Evolutionary conservation across 2,797 vertebrate species (phyloP).

Genomic region (Oceanodroma leucorhoa): DNA sequence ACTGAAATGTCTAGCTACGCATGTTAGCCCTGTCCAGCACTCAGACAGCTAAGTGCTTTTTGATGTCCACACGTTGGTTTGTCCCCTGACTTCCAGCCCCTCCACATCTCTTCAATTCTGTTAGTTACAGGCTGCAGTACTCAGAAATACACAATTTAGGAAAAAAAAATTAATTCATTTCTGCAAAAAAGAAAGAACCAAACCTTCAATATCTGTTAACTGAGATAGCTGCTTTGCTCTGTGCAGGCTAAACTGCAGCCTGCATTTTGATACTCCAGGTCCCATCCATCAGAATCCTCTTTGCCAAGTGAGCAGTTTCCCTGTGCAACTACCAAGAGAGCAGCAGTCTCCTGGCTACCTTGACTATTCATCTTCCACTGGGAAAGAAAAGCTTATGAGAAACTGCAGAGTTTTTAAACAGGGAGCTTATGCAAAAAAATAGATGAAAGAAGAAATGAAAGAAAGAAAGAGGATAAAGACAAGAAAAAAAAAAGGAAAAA

Average conservation of each 20-base stretch:
- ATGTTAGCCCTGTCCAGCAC: neutral
- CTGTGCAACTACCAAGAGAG: neutral
- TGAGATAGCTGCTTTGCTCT: neutral
- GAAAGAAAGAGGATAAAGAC: neutral
- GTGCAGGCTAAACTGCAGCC: neutral
- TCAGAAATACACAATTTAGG: neutral
- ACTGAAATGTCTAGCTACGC: neutral
- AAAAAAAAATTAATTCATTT: neutral
- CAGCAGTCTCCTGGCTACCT: neutral
- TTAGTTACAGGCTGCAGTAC: neutral
- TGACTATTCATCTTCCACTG: neutral
- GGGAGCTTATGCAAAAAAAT: neutral
- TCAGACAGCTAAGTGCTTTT: neutral
- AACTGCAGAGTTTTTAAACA: neutral
- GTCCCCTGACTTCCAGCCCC: neutral
- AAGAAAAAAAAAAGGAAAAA: neutral
- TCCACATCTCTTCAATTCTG: neutral
- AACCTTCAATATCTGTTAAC: neutral
- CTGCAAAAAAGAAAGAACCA: neutral
- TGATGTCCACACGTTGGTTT: neutral
- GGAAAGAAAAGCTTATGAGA: neutral
- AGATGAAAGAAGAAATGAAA: neutral
- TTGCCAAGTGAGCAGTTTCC: neutral
- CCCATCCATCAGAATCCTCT: neutral
- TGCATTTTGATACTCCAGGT: neutral